Conservation (phyloP, 2,797 vertebrate species). For the Phoebastria nigripes region DNA sequence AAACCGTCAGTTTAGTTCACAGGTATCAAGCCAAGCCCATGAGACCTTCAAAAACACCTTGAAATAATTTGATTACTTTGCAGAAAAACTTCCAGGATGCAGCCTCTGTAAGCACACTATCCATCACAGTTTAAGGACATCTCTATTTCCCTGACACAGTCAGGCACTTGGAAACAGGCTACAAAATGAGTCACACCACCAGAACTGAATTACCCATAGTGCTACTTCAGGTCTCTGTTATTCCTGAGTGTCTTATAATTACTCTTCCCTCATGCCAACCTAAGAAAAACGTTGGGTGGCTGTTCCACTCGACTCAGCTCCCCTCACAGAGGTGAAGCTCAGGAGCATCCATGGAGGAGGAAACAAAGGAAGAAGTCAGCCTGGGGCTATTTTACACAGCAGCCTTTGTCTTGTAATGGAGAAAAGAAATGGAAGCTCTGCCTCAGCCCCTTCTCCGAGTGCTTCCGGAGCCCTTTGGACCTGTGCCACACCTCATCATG, state of each 20-base stretch:
- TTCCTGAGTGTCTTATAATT: background rate
- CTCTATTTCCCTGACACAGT: background rate
- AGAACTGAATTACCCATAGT: background rate
- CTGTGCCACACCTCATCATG: background rate
- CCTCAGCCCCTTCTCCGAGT: background rate
- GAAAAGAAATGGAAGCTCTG: background rate
- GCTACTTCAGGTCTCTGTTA: background rate
- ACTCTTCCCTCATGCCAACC: background rate
- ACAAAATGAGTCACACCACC: background rate
- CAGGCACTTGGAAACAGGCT: background rate
- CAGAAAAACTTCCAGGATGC: background rate
- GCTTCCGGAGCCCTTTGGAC: background rate
- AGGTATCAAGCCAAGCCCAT: background rate
- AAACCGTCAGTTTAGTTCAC: background rate
- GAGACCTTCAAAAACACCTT: background rate
- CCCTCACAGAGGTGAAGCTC: background rate
- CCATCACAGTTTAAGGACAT: background rate
- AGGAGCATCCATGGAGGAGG: background rate
- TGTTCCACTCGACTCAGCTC: background rate
- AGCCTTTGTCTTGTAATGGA: background rate
- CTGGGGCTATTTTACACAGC: background rate
- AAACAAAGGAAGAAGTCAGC: background rate
- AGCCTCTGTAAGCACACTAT: background rate
- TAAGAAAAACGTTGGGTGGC: background rate
- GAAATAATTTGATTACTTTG: background rate